Conservation (phyloP, 2,888 invertebrate species). For the Yponomeuta evonymella region DNA sequence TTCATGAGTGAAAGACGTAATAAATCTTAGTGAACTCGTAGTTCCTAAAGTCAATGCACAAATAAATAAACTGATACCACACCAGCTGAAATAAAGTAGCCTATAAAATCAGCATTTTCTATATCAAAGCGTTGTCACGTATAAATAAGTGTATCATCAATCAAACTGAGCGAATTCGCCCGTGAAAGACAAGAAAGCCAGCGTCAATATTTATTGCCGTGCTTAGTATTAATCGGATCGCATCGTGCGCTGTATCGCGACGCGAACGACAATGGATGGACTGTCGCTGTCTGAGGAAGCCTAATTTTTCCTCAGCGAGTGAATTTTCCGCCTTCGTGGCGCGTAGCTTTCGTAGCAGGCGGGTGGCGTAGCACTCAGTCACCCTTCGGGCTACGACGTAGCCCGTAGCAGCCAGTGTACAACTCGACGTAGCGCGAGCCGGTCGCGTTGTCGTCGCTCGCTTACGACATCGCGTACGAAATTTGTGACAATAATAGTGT, state of each 20-base stretch:
- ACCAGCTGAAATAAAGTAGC: neutral
- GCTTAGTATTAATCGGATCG: slow-evolving; percentile 72
- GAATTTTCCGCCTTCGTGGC: slow-evolving; percentile 40
- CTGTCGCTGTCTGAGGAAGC: slow-evolving; percentile 58
- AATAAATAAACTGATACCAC: neutral
- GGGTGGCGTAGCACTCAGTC: slow-evolving; percentile 28
- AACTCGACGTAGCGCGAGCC: slow-evolving; percentile 45
- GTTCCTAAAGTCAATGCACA: no score
- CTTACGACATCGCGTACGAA: slow-evolving; percentile 51
- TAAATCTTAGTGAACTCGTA: no score
- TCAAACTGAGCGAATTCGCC: slow-evolving; percentile 64
- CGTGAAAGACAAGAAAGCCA: slow-evolving; percentile 69
- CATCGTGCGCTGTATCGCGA: slow-evolving; percentile 61
- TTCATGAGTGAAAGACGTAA: no score
- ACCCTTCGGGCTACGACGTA: slow-evolving; percentile 30
- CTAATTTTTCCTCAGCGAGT: slow-evolving; percentile 60
- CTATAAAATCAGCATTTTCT: neutral
- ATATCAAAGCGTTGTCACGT: slow-evolving; percentile 48
- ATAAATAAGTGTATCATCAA: slow-evolving; percentile 66
- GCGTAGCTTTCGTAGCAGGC: slow-evolving; percentile 32
- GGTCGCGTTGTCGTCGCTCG: slow-evolving; percentile 48
- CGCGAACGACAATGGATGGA: slow-evolving; percentile 55
- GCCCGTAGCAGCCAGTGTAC: slow-evolving; percentile 45
- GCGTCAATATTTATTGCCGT: slow-evolving; percentile 73
- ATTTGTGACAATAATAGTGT: slow-evolving; percentile 74